These are phyloP conservation scores for Marronus borbonicus DNA, from an alignment of 2,888 invertebrate genomes.

Conservation along the genomic window DNA sequence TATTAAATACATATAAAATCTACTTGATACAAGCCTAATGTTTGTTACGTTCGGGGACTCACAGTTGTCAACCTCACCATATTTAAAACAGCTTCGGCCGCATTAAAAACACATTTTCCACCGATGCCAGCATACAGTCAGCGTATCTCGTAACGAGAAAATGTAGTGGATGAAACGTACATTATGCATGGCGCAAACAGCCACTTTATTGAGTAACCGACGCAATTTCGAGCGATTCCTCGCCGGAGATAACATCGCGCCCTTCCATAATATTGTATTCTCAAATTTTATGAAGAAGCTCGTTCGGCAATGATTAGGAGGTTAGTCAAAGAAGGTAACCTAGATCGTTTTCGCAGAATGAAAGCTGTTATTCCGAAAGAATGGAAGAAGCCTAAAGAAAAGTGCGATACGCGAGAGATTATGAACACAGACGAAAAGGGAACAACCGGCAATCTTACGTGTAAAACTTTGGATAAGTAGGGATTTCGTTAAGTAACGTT, in stretches of 20 bases:
- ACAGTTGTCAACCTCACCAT: not conserved
- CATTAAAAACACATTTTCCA: slow-evolving; percentile 36
- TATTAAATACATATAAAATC: no score
- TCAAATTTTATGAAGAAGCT: slow-evolving; percentile 48
- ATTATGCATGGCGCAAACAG: slow-evolving; percentile 4
- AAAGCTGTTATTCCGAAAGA: slow-evolving; percentile 51
- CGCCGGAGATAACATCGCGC: slow-evolving; percentile 13
- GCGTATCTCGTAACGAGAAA: slow-evolving; percentile 19
- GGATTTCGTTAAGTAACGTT: slow-evolving; percentile 35
- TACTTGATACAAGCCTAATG: not conserved
- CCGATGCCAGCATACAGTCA: slow-evolving; percentile 4
- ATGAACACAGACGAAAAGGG: not conserved
- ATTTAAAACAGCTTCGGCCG: slow-evolving; percentile 12
- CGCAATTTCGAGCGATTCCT: slow-evolving; percentile 8
- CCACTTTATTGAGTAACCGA: not conserved
- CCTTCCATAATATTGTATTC: slow-evolving; percentile 52
- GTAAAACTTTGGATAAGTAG: slow-evolving; percentile 37
- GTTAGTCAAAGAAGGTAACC: slow-evolving; percentile 54
- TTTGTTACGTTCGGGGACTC: not conserved
- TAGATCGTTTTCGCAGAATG: slow-evolving; percentile 54
- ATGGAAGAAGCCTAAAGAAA: not conserved
- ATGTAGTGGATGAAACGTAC: slow-evolving; percentile 21
- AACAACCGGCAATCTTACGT: slow-evolving; percentile 8
- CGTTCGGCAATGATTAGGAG: slow-evolving; percentile 53
- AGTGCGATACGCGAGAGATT: not conserved